These are phyloP conservation scores for Nycticebus coucang DNA, from an alignment of 2,113 vertebrate genomes.

Conservation along the genomic window DNA sequence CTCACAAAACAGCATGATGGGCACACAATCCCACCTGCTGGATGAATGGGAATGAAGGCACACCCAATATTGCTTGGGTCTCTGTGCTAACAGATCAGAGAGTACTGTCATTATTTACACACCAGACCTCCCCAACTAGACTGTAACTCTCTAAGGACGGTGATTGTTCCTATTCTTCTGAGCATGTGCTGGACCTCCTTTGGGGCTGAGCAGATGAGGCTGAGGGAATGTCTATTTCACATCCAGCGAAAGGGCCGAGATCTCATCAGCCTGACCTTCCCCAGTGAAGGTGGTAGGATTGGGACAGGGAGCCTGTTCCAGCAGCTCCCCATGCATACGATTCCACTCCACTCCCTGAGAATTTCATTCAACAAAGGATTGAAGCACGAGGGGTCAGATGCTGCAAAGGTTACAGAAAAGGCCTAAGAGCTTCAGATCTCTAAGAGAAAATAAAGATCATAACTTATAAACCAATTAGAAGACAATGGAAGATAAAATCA, in stretches of 20 bases:
- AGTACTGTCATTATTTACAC: background rate
- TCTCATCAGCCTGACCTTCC: background rate
- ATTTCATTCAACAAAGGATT: background rate
- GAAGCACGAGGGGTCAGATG: background rate
- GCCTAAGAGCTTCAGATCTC: background rate
- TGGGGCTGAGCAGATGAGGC: background rate
- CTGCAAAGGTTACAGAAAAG: background rate
- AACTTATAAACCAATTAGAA: background rate
- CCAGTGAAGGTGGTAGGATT: background rate
- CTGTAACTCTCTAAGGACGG: background rate
- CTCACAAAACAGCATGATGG: background rate
- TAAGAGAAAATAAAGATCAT: background rate
- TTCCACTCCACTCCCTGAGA: background rate
- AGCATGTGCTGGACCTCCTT: background rate
- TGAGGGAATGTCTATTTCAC: background rate
- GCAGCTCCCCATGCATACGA: accelerated
- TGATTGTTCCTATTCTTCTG: background rate
- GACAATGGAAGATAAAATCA: background rate
- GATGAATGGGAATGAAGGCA: background rate
- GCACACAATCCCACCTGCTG: background rate
- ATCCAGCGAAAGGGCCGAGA: background rate
- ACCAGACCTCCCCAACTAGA: background rate
- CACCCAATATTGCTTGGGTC: background rate
- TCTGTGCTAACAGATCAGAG: background rate
- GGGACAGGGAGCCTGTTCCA: background rate